Evolutionary conservation across 2,888 invertebrate genomes (phyloP).

Genomic region (Cataglyphis cursor): DNA sequence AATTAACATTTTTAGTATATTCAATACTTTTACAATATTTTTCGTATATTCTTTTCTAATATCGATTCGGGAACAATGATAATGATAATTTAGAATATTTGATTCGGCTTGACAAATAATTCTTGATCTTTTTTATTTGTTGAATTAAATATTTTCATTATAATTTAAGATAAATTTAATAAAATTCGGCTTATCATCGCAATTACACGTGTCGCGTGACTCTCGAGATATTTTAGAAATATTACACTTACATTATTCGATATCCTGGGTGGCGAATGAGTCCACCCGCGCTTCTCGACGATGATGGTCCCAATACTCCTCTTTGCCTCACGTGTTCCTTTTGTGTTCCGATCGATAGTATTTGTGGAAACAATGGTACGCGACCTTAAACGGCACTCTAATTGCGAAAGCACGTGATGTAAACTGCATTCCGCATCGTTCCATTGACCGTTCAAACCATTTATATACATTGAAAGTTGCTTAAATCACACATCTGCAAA

Average conservation of each 20-base stretch:
- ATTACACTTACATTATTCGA: background rate
- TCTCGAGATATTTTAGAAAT: constrained; percentile 11
- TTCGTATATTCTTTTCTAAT: background rate
- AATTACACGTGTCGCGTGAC: background rate
- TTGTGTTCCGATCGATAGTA: constrained; percentile 64
- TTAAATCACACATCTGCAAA: background rate
- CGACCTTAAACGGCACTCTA: constrained; percentile 66
- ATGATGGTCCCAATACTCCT: constrained; percentile 61
- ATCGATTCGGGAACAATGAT: background rate
- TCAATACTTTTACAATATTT: background rate
- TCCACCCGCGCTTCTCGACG: constrained; percentile 6
- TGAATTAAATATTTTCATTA: background rate
- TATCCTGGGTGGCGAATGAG: constrained; percentile 52
- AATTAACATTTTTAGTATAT: background rate
- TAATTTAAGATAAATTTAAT: background rate
- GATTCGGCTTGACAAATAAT: background rate
- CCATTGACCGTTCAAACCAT: constrained; percentile 20
- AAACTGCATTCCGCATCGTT: constrained; percentile 23
- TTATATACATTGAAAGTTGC: constrained; percentile 17
- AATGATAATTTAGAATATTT: background rate
- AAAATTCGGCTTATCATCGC: background rate
- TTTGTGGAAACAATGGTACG: constrained; percentile 68
- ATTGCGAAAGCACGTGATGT: constrained; percentile 59
- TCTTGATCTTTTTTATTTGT: background rate
- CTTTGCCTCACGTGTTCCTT: constrained; percentile 61